Base-by-base conservation (phyloP, 2,888 invertebrate species). In the Eucriotettix oculatus region DNA sequence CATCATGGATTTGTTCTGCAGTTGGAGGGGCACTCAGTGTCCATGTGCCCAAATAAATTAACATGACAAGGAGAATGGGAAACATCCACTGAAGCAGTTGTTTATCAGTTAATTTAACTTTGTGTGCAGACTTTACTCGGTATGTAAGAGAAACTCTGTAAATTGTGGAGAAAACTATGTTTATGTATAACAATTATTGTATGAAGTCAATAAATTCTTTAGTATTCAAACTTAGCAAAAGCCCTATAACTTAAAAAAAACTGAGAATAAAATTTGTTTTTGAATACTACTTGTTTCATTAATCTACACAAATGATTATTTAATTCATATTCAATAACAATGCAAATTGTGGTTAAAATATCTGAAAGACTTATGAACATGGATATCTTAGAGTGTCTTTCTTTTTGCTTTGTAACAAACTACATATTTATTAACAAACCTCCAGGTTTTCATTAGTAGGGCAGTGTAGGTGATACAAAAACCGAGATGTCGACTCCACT, bases 401-500 rank as follows among this genome's bases (percentile, higher is more conserved):
- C 29, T 5, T 29, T 29, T 2, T 29, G 29, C 3, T 29, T 29
- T 29, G 3, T 5, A 29, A 7, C 29, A 29, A 2, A 29, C 29
- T 29, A 7, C 29, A 29, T 29, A 29, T 29, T 29, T 29, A 29
- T 75, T 29, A 29, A 29, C 29, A 29, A 74, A 90, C 91, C 93
- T 84, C 94, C 94, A 94, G 12, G 94, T 94, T 75, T 95, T 95
- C 86, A 95, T 88, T 7, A 95, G 78, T 54, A 95, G 76, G 10
- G 94, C 92, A 11, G 93, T 93, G 71, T 94, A 95, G 1, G 94
- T 91, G 62, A 95, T 83, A 69, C 90, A 90, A 72, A 95, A 95
- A 43, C 95, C 95, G 74, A 94, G 80, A 74, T 95, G 93, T 9
- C 93, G 80, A 1, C 90, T 87, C 94, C 94, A 94, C 73, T 93